Evolutionary conservation across 2,888 invertebrate genomes (phyloP).

Genomic region (Aricia artaxerxes): DNA sequence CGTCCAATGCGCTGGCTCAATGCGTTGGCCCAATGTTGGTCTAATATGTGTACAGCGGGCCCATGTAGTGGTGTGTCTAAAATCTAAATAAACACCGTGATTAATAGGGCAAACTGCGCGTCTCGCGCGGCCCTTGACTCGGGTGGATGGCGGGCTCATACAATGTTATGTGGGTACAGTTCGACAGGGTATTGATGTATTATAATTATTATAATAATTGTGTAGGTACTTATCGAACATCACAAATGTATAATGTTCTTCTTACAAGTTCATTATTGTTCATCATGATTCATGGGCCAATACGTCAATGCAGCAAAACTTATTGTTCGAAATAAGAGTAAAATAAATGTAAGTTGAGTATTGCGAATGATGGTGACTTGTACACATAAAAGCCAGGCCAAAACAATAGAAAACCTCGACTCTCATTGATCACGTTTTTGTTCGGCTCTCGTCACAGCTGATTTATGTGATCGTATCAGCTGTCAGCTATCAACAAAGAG

Average conservation of each 20-base stretch:
- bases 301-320: not conserved
- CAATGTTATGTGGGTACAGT: not conserved
- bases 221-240: too few species aligned
- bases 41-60: too few species aligned
- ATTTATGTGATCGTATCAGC: not conserved
- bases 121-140: not conserved
- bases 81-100: not conserved
- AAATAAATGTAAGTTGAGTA: not conserved
- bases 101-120: not conserved
- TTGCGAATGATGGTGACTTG: not conserved
- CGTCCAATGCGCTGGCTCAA: too few species aligned
- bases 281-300: too few species aligned
- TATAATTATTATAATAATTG: too few species aligned
- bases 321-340: not conserved
- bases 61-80: too few species aligned
- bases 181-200: too few species aligned
- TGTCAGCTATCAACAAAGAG: not conserved
- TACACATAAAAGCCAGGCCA: not conserved
- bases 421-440: not conserved
- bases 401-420: not conserved
- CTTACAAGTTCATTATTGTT: too few species aligned
- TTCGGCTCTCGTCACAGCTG: not conserved
- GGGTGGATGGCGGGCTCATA: not conserved
- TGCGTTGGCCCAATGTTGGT: too few species aligned
- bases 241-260: too few species aligned